phyloP scores from a whole-genome alignment of 2,888 invertebrate genomes.

The Drosophila affinis region DNA sequence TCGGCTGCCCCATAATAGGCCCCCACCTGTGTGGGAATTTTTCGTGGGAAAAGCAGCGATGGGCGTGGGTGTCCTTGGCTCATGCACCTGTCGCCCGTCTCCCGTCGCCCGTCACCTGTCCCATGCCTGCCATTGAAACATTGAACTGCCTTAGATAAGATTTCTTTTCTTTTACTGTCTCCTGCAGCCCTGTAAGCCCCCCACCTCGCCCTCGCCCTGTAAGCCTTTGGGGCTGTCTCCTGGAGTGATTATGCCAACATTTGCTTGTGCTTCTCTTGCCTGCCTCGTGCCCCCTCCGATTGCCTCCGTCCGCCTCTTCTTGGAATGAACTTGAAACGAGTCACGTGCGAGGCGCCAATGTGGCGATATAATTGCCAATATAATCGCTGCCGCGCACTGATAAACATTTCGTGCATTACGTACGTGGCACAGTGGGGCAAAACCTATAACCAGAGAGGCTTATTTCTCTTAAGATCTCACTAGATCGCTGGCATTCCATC shows the following conservation, averaged over 20 bases:
- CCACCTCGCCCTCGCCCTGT: neutral
- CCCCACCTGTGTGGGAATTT: slow-evolving; percentile 2
- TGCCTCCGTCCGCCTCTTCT: neutral
- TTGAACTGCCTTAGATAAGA: slow-evolving; percentile 27
- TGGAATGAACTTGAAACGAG: slow-evolving; percentile 72
- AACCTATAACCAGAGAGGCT: neutral
- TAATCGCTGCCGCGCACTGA: slow-evolving; percentile 69
- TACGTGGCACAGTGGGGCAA: slow-evolving; percentile 10
- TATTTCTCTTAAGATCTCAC: too few relatives aligned
- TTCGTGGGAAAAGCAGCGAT: slow-evolving; percentile 8
- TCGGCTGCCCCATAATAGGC: neutral
- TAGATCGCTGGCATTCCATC: too few relatives aligned
- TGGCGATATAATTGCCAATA: slow-evolving; percentile 75
- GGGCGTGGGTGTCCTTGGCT: slow-evolving; percentile 15
- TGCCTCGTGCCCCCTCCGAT: slow-evolving; percentile 5
- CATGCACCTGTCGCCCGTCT: neutral
- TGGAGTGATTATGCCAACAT: slow-evolving; percentile 48
- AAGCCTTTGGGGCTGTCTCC: slow-evolving; percentile 8
- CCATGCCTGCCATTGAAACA: neutral
- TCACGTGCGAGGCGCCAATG: slow-evolving; percentile 75
- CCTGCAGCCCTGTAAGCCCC: neutral
- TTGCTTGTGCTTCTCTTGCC: neutral
- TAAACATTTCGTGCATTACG: slow-evolving; percentile 57
- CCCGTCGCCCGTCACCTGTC: neutral
- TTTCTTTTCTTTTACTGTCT: slow-evolving; percentile 9